phyloP scores from a whole-genome alignment of 2,888 invertebrate species.

The Caenorhabditis auriculariae region DNA sequence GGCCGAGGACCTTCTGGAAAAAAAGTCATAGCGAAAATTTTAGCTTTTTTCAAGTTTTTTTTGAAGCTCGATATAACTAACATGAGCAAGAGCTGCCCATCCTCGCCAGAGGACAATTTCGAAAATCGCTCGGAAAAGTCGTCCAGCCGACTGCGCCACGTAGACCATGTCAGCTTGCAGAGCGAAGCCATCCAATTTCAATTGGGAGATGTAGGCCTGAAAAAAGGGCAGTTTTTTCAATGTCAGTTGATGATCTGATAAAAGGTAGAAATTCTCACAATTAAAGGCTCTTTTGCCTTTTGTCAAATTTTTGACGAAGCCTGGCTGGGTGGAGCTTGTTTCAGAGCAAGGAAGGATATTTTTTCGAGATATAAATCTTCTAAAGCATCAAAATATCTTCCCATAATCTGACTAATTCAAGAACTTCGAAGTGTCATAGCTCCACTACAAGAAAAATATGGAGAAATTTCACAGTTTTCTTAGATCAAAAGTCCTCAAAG shows the following conservation, averaged over 20 bases:
- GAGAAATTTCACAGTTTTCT: background rate
- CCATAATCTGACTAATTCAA: background rate
- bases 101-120: constrained; percentile 89
- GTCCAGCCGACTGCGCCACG: constrained; percentile 92
- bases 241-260: too few species aligned
- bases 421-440: background rate
- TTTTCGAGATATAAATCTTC: too few species aligned
- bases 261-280: too few species aligned
- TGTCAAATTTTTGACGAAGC: too few species aligned
- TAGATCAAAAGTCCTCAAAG: background rate
- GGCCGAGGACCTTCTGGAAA: constrained; percentile 80
- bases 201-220: constrained; percentile 97
- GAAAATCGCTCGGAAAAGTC: constrained; percentile 91
- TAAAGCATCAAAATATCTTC: too few species aligned
- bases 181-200: constrained; percentile 96
- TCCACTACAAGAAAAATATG: background rate
- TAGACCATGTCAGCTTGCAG: constrained; percentile 99
- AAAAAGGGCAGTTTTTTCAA: constrained; percentile 1
- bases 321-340: too few species aligned
- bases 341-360: too few species aligned
- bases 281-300: too few species aligned
- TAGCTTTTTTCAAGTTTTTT: background rate
- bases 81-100: constrained; percentile 91
- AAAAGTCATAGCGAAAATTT: background rate
- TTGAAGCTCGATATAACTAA: constrained; percentile 5